phyloP scores from a whole-genome alignment of 2,888 invertebrate species.

The Hedya salicella region DNA sequence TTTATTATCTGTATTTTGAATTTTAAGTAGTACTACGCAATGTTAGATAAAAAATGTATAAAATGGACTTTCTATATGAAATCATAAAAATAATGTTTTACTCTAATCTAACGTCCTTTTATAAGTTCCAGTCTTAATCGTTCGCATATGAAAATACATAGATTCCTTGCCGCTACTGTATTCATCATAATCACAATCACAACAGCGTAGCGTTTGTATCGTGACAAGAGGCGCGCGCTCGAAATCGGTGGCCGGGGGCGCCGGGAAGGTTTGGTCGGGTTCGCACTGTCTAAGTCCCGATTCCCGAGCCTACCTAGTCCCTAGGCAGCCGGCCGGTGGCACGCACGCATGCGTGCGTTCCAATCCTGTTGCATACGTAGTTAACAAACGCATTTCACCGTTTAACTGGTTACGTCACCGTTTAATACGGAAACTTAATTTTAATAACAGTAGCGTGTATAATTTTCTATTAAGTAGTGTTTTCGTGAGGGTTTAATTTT shows the following conservation, averaged over 20 bases:
- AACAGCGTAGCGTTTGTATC: slow-evolving; percentile 18
- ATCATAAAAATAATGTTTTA: too few relatives aligned
- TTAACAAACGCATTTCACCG: slow-evolving; percentile 40
- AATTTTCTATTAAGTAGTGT: slow-evolving; percentile 2
- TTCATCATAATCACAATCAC: too few relatives aligned
- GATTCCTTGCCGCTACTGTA: too few relatives aligned
- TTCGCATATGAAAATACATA: too few relatives aligned
- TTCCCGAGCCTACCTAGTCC: slow-evolving; percentile 61
- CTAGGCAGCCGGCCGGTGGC: slow-evolving; percentile 65
- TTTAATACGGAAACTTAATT: slow-evolving; percentile 9
- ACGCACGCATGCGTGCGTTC: slow-evolving; percentile 69
- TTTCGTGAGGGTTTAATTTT: slow-evolving; percentile 5
- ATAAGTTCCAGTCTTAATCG: too few relatives aligned
- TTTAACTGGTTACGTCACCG: slow-evolving; percentile 21
- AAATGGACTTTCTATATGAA: too few relatives aligned
- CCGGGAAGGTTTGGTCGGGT: slow-evolving; percentile 56
- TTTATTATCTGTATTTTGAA: too few relatives aligned
- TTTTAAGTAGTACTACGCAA: too few relatives aligned
- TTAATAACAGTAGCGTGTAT: neutral
- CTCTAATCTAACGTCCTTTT: too few relatives aligned
- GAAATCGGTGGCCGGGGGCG: slow-evolving; percentile 49
- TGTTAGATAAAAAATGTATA: too few relatives aligned
- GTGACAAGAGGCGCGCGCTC: slow-evolving; percentile 56
- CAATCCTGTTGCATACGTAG: slow-evolving; percentile 66
- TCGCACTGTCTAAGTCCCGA: slow-evolving; percentile 48